Base-by-base conservation (phyloP, 2,113 vertebrate genomes). In the Gnathonemus longibarbis region DNA sequence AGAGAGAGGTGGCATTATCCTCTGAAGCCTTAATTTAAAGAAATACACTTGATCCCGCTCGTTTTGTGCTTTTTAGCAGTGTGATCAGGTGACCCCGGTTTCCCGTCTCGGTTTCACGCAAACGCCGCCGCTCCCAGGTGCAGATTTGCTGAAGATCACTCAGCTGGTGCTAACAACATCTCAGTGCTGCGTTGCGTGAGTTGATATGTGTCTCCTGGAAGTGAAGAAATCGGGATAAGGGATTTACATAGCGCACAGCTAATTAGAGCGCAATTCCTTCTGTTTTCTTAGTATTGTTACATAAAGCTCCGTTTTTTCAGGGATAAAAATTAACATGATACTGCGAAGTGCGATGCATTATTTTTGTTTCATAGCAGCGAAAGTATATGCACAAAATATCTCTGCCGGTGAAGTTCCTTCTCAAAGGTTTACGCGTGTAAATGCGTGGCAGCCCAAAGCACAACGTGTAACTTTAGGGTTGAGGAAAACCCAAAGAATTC, bases 81-180 rank as follows among this genome's bases (percentile, higher is more conserved):
- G 84, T 15, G 45, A 49, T 50, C 42, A 49, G 84, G 45, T 5
- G 48, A 31, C 27, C 48, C 24, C 9, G 48, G 48, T 48, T 86
- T 31, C 84, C 84, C 19, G 21, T 49, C 84, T 27, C 48, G 8
- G 7, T 86, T 46, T n/a, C 45, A 48, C 84, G 19, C 42, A 86
- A 42, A 70, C 62, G 62, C n/a, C 3, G n/a, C n/a, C 62, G 27
- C 45, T 84, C 13, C 31, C 74, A 42, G 35, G 74, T 80, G 74
- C 35, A 35, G 35, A 80, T 56, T 52, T 53, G 49, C 85, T 53
- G 50, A 87, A 62, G 21, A 45, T 88, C 56, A 66, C 39, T 45
- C 88, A 56, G 88, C 46, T 84, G 90, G 90, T 90, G 90, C 90
- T 88, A 88, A 88, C 50, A 88, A 50, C 87, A 90, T 62, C 45